phyloP scores from a whole-genome alignment of 92 coral and sea anemone genomes.

The Plumapathes pennacea region DNA sequence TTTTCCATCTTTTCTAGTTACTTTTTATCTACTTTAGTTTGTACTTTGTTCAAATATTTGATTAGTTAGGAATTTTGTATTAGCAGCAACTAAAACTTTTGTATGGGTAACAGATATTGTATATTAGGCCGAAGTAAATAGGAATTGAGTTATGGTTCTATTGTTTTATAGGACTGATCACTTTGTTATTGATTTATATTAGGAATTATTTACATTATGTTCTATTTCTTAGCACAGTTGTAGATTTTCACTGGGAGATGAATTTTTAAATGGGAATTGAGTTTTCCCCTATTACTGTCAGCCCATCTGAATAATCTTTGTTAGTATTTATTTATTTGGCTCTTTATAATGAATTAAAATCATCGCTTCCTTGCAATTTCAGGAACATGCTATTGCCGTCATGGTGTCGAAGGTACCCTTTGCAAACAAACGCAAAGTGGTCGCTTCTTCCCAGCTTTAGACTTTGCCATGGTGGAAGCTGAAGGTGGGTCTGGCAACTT shows the following conservation, averaged over 20 bases:
- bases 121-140: too few species aligned
- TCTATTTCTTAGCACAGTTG: background rate
- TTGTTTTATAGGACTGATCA: too few species aligned
- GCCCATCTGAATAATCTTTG: too few species aligned
- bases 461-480: constrained; percentile 68
- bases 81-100: too few species aligned
- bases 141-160: too few species aligned
- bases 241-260: background rate
- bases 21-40: too few species aligned
- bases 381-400: constrained; percentile 81
- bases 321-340: background rate
- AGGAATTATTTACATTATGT: background rate
- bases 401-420: constrained; percentile 60
- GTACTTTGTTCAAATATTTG: too few species aligned
- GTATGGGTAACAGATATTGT: too few species aligned
- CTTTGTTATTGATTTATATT: too few species aligned
- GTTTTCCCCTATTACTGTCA: too few species aligned
- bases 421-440: constrained; percentile 53
- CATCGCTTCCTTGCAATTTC: background rate
- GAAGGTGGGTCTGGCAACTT: constrained; percentile 51
- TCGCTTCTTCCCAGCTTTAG: constrained; percentile 62
- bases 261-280: background rate
- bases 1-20: too few species aligned
- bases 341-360: background rate
- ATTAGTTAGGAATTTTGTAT: too few species aligned